A percentile compares a stretch with the other conserved stretches of the same genome.
phyloP scores from a whole-genome alignment of 2,888 invertebrate genomes.

The Plebejus melissa region DNA sequence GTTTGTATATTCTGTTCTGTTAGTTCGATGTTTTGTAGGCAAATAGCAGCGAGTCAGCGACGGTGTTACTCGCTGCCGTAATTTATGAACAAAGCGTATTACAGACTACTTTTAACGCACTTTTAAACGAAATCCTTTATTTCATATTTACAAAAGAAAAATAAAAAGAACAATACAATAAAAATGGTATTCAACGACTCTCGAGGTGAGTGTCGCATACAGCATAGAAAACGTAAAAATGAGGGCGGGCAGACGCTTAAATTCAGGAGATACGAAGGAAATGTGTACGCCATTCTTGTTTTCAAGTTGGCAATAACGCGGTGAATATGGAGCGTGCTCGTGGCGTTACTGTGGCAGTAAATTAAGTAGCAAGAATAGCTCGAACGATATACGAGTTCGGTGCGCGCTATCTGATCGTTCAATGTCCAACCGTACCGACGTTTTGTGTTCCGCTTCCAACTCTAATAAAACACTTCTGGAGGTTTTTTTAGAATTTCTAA shows the following conservation, averaged over 20 bases:
- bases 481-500: conserved; percentile 11
- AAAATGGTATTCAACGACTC: conserved; percentile 42
- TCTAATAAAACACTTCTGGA: conserved; percentile 22
- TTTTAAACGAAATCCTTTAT: conserved; percentile 17
- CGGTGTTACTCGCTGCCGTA: not conserved
- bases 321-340: conserved; percentile 73
- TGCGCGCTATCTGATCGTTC: conserved; percentile 59
- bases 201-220: conserved; percentile 37
- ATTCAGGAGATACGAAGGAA: conserved; percentile 70
- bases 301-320: conserved; percentile 76
- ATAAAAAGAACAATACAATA: conserved; percentile 28
- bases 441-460: conserved; percentile 35
- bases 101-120: conserved; percentile 15
- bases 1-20: not conserved
- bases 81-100: conserved; percentile 22
- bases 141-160: conserved; percentile 32
- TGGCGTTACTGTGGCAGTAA: conserved; percentile 74
- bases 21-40: not conserved
- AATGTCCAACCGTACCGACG: conserved; percentile 43
- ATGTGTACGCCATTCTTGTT: conserved; percentile 72
- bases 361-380: conserved; percentile 55
- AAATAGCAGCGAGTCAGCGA: not conserved
- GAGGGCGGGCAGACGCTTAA: conserved; percentile 62
- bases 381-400: conserved; percentile 53
- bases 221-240: conserved; percentile 53